A percentile compares a stretch with the other conserved stretches of the same genome.
phyloP scores from a whole-genome alignment of 2,888 invertebrate species.

The Hermodice carunculata region DNA sequence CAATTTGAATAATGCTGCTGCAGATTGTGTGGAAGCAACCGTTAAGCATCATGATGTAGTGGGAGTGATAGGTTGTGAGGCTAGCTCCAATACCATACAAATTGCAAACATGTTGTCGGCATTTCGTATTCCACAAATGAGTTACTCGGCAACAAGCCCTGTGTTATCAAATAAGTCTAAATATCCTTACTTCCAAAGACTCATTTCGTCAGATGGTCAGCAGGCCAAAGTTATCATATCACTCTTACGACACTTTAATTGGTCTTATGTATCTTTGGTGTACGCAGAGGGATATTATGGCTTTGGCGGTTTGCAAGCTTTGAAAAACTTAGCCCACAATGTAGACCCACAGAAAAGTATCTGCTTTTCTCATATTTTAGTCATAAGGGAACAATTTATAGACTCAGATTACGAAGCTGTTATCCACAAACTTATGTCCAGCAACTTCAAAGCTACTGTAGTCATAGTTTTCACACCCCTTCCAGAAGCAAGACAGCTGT shows the following conservation, averaged over 20 bases:
- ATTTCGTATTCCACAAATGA: constrained; percentile 42
- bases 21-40: too few relatives aligned
- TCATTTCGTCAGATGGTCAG: constrained; percentile 42
- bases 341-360: too few relatives aligned
- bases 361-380: too few relatives aligned
- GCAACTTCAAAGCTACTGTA: constrained; percentile 33
- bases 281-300: constrained; percentile 44
- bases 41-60: constrained; percentile 41
- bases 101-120: constrained; percentile 42
- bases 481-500: constrained; percentile 25
- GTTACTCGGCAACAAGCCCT: constrained; percentile 44
- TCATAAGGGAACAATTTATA: too few relatives aligned
- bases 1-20: too few relatives aligned
- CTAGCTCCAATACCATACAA: constrained; percentile 41
- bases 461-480: constrained; percentile 37
- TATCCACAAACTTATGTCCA: too few relatives aligned
- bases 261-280: constrained; percentile 47
- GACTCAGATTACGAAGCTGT: too few relatives aligned
- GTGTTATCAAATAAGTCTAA: constrained; percentile 34
- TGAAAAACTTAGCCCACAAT: constrained; percentile 3
- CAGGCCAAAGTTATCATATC: constrained; percentile 43
- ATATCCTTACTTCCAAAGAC: constrained; percentile 42
- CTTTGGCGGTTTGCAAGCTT: constrained; percentile 21
- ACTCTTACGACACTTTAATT: constrained; percentile 38
- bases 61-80: constrained; percentile 46